A percentile compares a stretch with the other conserved stretches of the same genome.
Evolutionary conservation across 2,888 invertebrate species (phyloP).

Genomic region (Helleia helle): DNA sequence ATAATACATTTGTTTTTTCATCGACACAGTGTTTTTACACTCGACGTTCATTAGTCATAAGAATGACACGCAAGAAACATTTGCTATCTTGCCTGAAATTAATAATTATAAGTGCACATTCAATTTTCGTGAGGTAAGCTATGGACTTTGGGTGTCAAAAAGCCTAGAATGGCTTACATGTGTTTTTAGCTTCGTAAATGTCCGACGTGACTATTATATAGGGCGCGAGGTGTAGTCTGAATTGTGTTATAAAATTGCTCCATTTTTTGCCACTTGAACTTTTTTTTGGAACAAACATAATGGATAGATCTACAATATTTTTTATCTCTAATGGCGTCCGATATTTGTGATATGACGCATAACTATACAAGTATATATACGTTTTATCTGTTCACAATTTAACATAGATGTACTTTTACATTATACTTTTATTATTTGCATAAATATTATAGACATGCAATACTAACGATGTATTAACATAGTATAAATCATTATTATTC

Average conservation of each 20-base stretch:
- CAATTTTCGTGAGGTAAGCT: not conserved
- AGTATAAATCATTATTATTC: no score
- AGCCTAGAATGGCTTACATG: constrained; percentile 11
- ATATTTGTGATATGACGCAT: no score
- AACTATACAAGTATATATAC: no score
- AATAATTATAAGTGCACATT: not conserved
- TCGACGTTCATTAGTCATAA: not conserved
- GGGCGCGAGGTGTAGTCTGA: constrained; percentile 12
- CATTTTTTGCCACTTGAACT: constrained; percentile 20
- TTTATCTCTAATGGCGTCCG: constrained; percentile 23
- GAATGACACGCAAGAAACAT: constrained; percentile 4
- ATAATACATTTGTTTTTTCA: no score
- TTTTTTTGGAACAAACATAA: constrained; percentile 25
- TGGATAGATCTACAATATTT: constrained; percentile 24
- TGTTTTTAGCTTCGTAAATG: constrained; percentile 12
- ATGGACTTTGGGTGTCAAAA: not conserved
- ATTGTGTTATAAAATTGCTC: constrained; percentile 16
- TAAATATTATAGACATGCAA: no score
- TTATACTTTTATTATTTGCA: no score
- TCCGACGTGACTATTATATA: constrained; percentile 8
- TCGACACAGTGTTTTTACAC: no score
- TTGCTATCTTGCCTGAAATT: no score
- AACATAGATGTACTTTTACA: no score
- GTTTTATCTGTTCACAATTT: no score
- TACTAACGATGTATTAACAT: no score